Conservation (phyloP, 2,888 invertebrate genomes). For the Amphipoea lucens region DNA sequence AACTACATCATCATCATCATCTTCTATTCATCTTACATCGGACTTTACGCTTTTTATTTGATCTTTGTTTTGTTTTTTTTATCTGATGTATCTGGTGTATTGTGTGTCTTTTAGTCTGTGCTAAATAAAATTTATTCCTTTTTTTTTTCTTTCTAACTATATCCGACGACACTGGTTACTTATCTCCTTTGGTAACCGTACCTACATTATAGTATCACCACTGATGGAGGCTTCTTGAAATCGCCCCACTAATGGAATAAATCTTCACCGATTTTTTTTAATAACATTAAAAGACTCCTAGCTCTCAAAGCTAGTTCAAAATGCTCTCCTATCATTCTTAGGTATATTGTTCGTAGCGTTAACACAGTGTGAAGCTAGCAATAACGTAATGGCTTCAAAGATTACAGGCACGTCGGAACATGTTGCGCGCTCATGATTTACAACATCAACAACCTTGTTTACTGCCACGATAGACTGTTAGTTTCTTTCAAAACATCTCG, state of each 20-base stretch:
- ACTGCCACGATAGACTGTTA: not conserved
- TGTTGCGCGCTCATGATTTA: constrained; percentile 47
- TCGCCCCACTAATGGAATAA: not conserved
- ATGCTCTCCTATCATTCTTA: not conserved
- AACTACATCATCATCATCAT: too few relatives aligned
- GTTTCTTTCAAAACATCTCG: not conserved
- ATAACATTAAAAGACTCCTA: not conserved
- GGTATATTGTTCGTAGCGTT: not conserved
- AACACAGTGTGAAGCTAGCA: constrained; percentile 25
- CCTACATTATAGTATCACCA: not conserved
- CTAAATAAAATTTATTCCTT: too few relatives aligned
- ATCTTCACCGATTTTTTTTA: not conserved
- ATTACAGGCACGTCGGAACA: constrained; percentile 47
- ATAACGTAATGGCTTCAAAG: constrained; percentile 50
- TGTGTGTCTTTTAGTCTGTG: too few relatives aligned
- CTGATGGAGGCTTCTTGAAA: not conserved
- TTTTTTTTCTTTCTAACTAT: too few relatives aligned
- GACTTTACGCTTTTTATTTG: too few relatives aligned
- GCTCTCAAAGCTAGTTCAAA: constrained; percentile 3
- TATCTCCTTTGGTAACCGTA: too few relatives aligned
- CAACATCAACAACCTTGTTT: constrained; percentile 14
- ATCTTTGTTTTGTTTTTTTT: too few relatives aligned
- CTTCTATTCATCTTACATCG: too few relatives aligned
- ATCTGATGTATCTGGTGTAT: too few relatives aligned
- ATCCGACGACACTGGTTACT: too few relatives aligned